Base-by-base conservation (phyloP, 2,113 vertebrate genomes). In the Panurus biarmicus region DNA sequence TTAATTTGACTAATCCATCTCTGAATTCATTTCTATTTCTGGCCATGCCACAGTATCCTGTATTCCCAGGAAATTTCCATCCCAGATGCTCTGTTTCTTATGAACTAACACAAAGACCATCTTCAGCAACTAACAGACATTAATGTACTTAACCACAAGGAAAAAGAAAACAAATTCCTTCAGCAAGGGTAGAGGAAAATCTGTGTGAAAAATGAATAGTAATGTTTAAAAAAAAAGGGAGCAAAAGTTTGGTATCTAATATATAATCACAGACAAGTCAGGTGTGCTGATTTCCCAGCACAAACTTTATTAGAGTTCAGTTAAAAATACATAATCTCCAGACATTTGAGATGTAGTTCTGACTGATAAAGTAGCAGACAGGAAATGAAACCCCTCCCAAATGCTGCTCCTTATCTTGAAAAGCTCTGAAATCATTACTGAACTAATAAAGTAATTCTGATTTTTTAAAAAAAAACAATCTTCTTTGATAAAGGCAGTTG, bases 391-490 rank as follows among this genome's bases (percentile, higher is more conserved):
- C 97, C 96, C 97, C 97, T 97, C 96, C 97, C 96, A 96, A 97
- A 97, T 89, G 88, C 97, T 97, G 95, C 96, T 93, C 86, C 98
- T 98, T 98, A 98, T 98, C 98, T 98, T 90, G 94, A 96, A 97
- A 98, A 96, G 96, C 95, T 97, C 97, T 95, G 96, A 97, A 98
- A 98, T 98, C 97, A 98, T 98, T 98, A 98, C 74, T 93, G 96
- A 98, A 98, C 98, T 98, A 98, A 98, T 98, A 98, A 98, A 98
- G 97, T 97, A 98, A 98, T 98, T 97, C 97, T 98, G 96, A 76
- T 48, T 79, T 71, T 97, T 78, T 42, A 97, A 61, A 90, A 91
- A 74, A 58, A 47, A 79, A 26, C 14, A 97, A 97, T 96, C 88
- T 95, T 85, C 87, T 95, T 80, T 94, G 97, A 98, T 98, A 98